A percentile compares a stretch with the other conserved stretches of the same genome.
Conservation (phyloP, 2,888 invertebrate genomes). For the Pristionchus entomophagus region DNA sequence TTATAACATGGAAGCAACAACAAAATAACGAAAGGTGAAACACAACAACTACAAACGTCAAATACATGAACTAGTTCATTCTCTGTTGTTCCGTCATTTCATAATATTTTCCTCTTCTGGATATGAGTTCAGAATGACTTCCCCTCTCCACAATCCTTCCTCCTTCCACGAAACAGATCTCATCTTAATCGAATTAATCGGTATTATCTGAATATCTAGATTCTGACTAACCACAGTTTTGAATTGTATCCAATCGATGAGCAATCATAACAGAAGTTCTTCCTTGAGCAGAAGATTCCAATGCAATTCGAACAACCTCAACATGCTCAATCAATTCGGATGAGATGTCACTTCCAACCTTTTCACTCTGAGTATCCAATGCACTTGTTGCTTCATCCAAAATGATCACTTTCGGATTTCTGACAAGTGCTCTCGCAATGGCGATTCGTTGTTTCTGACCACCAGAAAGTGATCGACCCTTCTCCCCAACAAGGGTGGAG, state of each 20-base stretch:
- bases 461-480: constrained; percentile 37
- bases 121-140: constrained; percentile 4
- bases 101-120: not conserved
- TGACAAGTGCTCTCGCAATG: constrained; percentile 35
- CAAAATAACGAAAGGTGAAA: not conserved
- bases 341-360: not conserved
- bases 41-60: not conserved
- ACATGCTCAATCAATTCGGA: not conserved
- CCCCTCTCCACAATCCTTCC: constrained; percentile 19
- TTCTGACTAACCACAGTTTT: not conserved
- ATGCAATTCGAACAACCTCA: not conserved
- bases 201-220: not conserved
- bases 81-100: not conserved
- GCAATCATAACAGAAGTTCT: constrained; percentile 27
- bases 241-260: constrained; percentile 36
- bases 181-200: not conserved
- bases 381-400: constrained; percentile 39
- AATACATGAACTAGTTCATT: not conserved
- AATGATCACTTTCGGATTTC: not conserved
- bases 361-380: constrained; percentile 38
- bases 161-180: constrained; percentile 30
- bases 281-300: not conserved
- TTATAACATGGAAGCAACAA: not conserved
- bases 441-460: constrained; percentile 42
- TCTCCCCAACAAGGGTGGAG: constrained; percentile 6